Evolutionary conservation across 2,113 vertebrate genomes (phyloP), one percentile per base, ranked within the genome.

Genomic region (Xiphophorus maculatus): DNA sequence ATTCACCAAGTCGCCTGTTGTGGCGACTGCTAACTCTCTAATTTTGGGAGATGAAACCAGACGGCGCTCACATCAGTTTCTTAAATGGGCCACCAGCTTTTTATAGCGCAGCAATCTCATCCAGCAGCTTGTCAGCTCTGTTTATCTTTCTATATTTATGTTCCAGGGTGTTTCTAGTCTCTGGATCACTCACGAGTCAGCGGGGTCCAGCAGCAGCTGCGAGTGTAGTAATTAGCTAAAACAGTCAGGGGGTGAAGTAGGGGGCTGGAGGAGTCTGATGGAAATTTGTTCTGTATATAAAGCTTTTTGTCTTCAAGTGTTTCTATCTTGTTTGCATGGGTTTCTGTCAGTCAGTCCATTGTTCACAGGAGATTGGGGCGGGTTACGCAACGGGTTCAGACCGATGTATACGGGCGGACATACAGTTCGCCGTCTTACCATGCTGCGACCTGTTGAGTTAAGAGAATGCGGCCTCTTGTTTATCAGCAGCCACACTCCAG

Each of bases 61-160:
- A 60, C 68, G 29, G 64, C 66, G n/a, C 72, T 77, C 65, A 70
- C 68, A 68, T 72, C 48, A 48, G 42, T 25, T 69, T 85, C 76
- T 78, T 70, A 88, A 90, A 82, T 80, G 84, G 82, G 83, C 64
- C 33, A 4, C 8, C 0, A 13, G 72, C 77, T 88, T 84, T 89
- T 88, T 88, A 87, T 86, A 92, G 87, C 80, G 2, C 80, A 51
- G 69, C 58, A n/a, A 63, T 62, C 37, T 81, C 83, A 79, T 80
- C 79, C 74, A 82, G 69, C 72, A 79, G 79, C 74, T 73, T 80
- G 87, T 75, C 81, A 5, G 44, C 15, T 84, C 77, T 84, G 86
- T 88, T 88, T 89, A 86, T 89, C 82, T 85, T 84, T 27, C 74
- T 76, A 78, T 88, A 89, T 91, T 93, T 87, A 85, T 80, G 73